phyloP scores from a whole-genome alignment of 2,797 vertebrate species.

The Miopithecus talapoin region DNA sequence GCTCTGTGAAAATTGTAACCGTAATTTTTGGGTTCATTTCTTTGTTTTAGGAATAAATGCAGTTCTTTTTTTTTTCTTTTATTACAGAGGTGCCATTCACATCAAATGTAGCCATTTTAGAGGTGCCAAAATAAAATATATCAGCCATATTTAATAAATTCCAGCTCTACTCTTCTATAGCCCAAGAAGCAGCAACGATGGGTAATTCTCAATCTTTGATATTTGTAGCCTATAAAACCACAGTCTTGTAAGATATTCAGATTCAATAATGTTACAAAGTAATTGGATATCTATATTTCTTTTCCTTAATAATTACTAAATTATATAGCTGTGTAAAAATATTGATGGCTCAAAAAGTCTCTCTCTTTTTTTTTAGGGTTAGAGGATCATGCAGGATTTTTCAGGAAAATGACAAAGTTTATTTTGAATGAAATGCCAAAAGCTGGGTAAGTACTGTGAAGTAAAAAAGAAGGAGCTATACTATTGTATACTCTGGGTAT shows the following conservation, averaged over 20 bases:
- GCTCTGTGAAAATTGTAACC: not conserved
- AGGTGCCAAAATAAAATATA: not conserved
- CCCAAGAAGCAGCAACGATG: not conserved
- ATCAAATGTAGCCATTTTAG: not conserved
- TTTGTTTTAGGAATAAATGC: not conserved
- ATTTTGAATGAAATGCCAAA: not conserved
- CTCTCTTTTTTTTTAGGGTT: not conserved
- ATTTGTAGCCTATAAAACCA: not conserved
- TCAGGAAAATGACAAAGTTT: not conserved
- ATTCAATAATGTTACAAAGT: not conserved
- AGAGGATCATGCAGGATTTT: not conserved
- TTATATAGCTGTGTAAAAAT: not conserved
- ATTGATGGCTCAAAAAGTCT: not conserved
- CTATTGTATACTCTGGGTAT: not conserved
- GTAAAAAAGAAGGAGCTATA: not conserved
- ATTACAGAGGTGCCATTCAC: not conserved
- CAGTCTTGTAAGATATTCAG: not conserved
- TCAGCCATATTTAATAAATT: not conserved
- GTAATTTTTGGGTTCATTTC: not conserved
- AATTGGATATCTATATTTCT: not conserved
- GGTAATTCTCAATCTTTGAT: not conserved
- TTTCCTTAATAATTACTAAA: not conserved
- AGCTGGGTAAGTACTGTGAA: not conserved
- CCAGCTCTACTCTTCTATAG: not conserved
- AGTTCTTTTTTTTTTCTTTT: not conserved